Evolutionary conservation across 2,888 invertebrate species (phyloP).

Genomic region (Agrotis ipsilon): DNA sequence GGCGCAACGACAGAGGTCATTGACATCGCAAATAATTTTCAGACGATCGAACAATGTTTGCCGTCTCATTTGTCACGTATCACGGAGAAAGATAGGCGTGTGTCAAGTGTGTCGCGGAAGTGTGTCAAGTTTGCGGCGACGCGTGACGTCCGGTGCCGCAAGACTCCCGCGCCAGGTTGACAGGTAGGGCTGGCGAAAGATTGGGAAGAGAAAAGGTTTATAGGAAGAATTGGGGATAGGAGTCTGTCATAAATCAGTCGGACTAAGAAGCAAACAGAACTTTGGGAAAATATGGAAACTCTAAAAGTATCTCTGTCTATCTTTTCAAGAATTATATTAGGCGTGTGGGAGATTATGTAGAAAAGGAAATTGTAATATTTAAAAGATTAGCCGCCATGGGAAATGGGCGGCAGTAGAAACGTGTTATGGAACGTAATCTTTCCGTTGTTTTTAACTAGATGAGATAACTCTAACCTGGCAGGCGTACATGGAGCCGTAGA

Average conservation of each 20-base stretch:
- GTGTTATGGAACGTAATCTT: no score
- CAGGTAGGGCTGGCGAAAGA: slow-evolving; percentile 27
- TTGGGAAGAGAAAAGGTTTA: background rate
- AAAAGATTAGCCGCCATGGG: no score
- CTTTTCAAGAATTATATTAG: no score
- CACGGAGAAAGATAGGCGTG: slow-evolving; percentile 50
- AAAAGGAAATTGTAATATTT: no score
- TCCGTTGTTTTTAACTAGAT: no score
- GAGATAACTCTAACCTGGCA: no score
- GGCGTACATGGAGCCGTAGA: no score
- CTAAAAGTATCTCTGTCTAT: no score
- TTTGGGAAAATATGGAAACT: no score
- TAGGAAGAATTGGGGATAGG: background rate
- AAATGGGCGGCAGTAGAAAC: no score
- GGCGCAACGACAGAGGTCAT: slow-evolving; percentile 24
- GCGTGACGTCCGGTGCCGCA: slow-evolving; percentile 72
- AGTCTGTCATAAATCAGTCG: background rate
- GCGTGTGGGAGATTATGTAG: no score
- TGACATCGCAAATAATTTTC: slow-evolving; percentile 33
- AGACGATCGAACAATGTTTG: slow-evolving; percentile 35
- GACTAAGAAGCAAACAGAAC: no score
- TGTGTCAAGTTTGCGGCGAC: slow-evolving; percentile 83
- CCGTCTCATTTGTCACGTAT: slow-evolving; percentile 37
- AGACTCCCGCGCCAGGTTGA: slow-evolving; percentile 68
- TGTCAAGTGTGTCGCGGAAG: slow-evolving; percentile 73